Base-by-base conservation (phyloP, 2,113 vertebrate genomes). In the Hypocryptadius cinnamomeus region DNA sequence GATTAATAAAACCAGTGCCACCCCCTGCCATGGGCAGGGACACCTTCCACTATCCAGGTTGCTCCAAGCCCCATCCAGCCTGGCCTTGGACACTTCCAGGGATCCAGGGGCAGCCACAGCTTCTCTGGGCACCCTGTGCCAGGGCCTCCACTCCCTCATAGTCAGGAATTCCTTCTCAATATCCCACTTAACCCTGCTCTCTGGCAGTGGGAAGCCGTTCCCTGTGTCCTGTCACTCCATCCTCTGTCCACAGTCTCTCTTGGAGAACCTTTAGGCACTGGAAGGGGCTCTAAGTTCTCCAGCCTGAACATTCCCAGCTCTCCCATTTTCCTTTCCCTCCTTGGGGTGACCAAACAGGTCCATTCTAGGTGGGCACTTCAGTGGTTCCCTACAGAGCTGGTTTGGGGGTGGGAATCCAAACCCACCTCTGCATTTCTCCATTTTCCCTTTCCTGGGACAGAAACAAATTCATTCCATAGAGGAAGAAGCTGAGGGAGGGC, bases 31-130 rank as follows among this genome's bases (percentile, higher is more conserved):
- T 3, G 5, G 31, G 19, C 59, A 64, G 23, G 23, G 44, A 37
- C 61, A 59, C 1, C 6, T 77, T 2, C 44, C 53, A 2, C 14
- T 37, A 0, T 0, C 17, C 63, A 69, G 22, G 54, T 0, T 37
- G 37, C 17, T 77, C 33, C 54, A 60, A 37, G 20, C 21, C 14
- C 31, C 0, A 0, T 68, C 61, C 61, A 76, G 0, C 27, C 72
- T 25, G 33, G 21, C 17, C 33, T 44, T 44, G 37, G 37, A 6
- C 45, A 44, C 18, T 68, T 1, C 33, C 53, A 77, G 37, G 22
- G 33, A 27, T 59, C n/a, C 70, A n/a, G 44, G 17, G 14, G 37
- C 25, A 76, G 25, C 31, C 51, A 59, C 51, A 77, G 63, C 53
- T 68, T 2, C 72, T 22, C 33, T 68, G 83, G 37, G 4, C 10